These are phyloP conservation scores for Melanostigma gelatinosum DNA, from an alignment of 2,113 vertebrate genomes.

Conservation along the genomic window DNA sequence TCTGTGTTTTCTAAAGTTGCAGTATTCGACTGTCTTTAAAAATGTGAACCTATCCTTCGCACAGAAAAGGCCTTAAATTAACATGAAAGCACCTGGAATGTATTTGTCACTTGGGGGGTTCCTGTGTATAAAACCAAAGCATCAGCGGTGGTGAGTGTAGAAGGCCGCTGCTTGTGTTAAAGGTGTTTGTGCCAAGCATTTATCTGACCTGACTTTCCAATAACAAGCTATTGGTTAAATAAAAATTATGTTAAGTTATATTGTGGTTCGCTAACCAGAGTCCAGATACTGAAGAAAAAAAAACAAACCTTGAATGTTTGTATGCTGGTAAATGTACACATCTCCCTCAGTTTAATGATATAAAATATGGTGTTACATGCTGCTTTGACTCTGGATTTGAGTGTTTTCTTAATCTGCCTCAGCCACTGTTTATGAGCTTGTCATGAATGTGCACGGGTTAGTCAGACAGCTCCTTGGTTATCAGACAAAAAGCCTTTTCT, in stretches of 20 bases:
- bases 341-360: background rate
- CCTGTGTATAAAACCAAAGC: background rate
- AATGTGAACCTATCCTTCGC: background rate
- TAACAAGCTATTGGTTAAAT: background rate
- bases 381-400: background rate
- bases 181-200: background rate
- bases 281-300: background rate
- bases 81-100: background rate
- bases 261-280: background rate
- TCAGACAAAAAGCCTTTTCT: slow-evolving; percentile 51
- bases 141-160: background rate
- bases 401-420: slow-evolving; percentile 29
- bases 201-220: background rate
- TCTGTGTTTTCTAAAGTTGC: background rate
- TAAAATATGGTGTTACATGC: background rate
- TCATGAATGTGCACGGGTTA: slow-evolving; percentile 48
- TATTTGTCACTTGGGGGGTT: background rate
- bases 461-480: slow-evolving; percentile 33
- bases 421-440: slow-evolving; percentile 10
- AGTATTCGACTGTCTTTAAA: background rate
- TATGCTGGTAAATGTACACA: background rate
- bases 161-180: background rate
- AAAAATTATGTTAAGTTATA: background rate
- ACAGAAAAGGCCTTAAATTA: background rate
- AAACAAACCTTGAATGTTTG: background rate